Percentiles rank a stretch among this genome's conserved stretches.
Conservation (phyloP, 2,888 invertebrate species). For the Allophyes oxyacanthae region DNA sequence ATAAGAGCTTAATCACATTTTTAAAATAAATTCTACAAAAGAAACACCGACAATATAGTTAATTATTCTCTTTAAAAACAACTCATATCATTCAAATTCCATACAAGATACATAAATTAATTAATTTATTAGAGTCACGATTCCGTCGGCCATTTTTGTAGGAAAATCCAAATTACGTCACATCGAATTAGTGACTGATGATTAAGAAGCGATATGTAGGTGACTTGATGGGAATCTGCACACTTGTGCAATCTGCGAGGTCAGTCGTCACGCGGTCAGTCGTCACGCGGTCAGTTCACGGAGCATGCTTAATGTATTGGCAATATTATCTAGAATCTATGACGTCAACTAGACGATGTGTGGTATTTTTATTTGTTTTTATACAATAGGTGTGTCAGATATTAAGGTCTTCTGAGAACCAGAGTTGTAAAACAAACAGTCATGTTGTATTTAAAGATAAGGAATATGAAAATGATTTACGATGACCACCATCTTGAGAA, state of each 20-base stretch:
- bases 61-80: too few relatives aligned
- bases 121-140: not conserved
- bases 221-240: slow-evolving; percentile 4
- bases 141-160: slow-evolving; percentile 6
- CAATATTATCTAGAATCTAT: slow-evolving; percentile 4
- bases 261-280: slow-evolving; percentile 17
- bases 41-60: too few relatives aligned
- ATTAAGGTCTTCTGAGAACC: too few relatives aligned
- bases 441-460: too few relatives aligned
- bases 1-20: too few relatives aligned
- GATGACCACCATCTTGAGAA: too few relatives aligned
- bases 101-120: not conserved
- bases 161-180: slow-evolving; percentile 19
- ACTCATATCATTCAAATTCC: not conserved
- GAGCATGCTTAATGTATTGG: not conserved
- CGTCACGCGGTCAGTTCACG: slow-evolving; percentile 2
- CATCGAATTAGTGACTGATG: not conserved
- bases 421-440: too few relatives aligned
- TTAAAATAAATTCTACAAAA: too few relatives aligned
- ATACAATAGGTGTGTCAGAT: not conserved
- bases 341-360: not conserved
- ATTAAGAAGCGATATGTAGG: slow-evolving; percentile 4
- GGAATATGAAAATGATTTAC: too few relatives aligned
- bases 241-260: slow-evolving; percentile 20
- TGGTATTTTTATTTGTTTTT: not conserved